phyloP scores from a whole-genome alignment of 1,140 invertebrate species.

The Ceratitis capitata region DNA sequence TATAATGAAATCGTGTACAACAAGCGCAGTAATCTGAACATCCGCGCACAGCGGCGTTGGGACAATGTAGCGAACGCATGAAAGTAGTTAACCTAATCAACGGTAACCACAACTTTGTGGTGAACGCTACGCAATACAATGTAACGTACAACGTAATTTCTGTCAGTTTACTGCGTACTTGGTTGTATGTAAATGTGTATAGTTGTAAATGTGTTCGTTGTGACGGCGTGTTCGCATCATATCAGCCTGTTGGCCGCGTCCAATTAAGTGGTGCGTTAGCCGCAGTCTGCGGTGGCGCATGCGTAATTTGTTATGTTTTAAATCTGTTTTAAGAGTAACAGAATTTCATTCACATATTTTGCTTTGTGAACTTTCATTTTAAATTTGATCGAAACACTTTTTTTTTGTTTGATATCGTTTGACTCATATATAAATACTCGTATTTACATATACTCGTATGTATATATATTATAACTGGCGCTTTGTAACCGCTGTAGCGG shows the following conservation, averaged over 20 bases:
- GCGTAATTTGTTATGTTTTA: constrained; percentile 21
- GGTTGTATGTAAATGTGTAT: neutral
- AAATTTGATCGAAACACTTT: neutral
- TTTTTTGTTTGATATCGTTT: neutral
- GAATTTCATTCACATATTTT: constrained; percentile 18
- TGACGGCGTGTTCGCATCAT: neutral
- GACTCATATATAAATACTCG: no score
- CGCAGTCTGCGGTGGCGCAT: constrained; percentile 33
- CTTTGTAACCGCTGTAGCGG: no score
- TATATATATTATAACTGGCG: no score
- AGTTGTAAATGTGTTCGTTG: neutral
- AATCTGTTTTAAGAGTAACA: neutral
- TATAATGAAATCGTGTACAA: neutral
- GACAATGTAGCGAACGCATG: neutral
- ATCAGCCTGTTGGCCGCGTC: neutral
- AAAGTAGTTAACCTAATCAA: constrained; percentile 32
- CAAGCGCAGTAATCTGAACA: neutral
- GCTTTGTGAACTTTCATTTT: neutral
- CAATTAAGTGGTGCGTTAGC: constrained; percentile 32
- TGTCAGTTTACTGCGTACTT: neutral
- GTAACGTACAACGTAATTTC: neutral
- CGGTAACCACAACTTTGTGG: constrained; percentile 28
- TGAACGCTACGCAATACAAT: neutral
- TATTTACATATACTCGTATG: no score
- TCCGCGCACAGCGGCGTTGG: neutral